These are phyloP conservation scores for Proteles cristata DNA, from an alignment of 2,113 vertebrate species.

Conservation along the genomic window DNA sequence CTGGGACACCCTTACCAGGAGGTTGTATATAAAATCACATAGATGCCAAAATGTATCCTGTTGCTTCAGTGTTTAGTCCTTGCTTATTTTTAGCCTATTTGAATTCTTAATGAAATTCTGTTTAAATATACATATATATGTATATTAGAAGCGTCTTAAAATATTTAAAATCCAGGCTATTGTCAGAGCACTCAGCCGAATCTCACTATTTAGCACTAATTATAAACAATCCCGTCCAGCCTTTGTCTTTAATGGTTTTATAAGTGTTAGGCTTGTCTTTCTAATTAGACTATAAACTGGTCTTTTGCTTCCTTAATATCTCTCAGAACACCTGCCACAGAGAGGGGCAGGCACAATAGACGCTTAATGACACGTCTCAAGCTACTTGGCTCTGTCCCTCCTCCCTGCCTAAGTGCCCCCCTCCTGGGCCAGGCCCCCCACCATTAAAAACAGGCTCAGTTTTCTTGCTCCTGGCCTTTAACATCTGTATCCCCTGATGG, in stretches of 20 bases:
- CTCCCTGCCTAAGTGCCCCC: background rate
- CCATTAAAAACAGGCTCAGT: background rate
- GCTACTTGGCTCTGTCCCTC: background rate
- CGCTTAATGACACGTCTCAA: slow-evolving; percentile 21
- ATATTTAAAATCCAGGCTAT: slow-evolving; percentile 54
- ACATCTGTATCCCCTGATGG: background rate
- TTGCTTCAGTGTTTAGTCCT: background rate
- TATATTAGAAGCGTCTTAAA: slow-evolving; percentile 45
- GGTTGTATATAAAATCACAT: background rate
- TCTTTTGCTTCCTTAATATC: slow-evolving; percentile 20
- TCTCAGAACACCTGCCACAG: slow-evolving; percentile 29
- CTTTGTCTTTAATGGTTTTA: slow-evolving; percentile 59
- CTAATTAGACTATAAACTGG: slow-evolving; percentile 57
- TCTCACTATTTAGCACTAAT: background rate
- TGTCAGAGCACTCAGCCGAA: background rate
- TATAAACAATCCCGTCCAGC: slow-evolving; percentile 54
- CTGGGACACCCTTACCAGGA: background rate
- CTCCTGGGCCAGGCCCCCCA: background rate
- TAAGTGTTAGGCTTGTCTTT: slow-evolving; percentile 55
- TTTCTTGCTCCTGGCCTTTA: slow-evolving; percentile 22
- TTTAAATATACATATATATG: background rate
- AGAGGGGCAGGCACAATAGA: background rate
- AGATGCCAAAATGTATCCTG: background rate
- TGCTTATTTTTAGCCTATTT: slow-evolving; percentile 44
- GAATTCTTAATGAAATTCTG: slow-evolving; percentile 47